Percentiles rank a stretch among this genome's conserved stretches.
Conservation (phyloP, 2,113 vertebrate genomes). For the Thymallus thymallus region DNA sequence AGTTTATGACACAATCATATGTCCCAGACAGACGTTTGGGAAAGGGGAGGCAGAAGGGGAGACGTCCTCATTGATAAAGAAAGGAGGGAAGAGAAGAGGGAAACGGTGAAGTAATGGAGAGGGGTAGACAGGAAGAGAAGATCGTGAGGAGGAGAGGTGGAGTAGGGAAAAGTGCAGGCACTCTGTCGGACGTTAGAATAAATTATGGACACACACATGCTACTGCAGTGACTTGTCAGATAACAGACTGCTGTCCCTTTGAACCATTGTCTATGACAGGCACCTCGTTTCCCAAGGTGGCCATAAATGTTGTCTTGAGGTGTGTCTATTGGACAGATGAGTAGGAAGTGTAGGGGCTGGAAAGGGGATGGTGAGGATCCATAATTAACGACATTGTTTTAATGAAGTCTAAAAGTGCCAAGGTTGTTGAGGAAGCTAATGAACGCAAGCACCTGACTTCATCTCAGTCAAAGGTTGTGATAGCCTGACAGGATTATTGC, state of each 20-base stretch:
- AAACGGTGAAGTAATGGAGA: too few relatives aligned
- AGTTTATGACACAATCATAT: too few relatives aligned
- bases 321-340: not conserved
- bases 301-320: not conserved
- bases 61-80: too few relatives aligned
- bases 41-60: too few relatives aligned
- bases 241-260: not conserved
- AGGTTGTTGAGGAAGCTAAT: slow-evolving; percentile 42
- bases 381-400: slow-evolving; percentile 58
- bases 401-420: slow-evolving; percentile 54
- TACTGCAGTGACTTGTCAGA: not conserved
- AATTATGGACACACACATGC: not conserved
- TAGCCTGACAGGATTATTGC: not conserved
- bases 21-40: too few relatives aligned
- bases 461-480: not conserved
- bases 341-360: not conserved
- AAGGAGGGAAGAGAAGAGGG: too few relatives aligned
- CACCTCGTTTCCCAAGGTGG: not conserved
- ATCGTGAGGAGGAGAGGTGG: too few relatives aligned
- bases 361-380: slow-evolving; percentile 46
- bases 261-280: not conserved
- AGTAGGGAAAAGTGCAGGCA: too few relatives aligned
- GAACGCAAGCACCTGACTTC: slow-evolving; percentile 9
- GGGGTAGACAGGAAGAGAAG: too few relatives aligned
- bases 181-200: not conserved